Base-by-base conservation (phyloP, 2,797 vertebrate species). In the Leptoclinus maculatus region DNA sequence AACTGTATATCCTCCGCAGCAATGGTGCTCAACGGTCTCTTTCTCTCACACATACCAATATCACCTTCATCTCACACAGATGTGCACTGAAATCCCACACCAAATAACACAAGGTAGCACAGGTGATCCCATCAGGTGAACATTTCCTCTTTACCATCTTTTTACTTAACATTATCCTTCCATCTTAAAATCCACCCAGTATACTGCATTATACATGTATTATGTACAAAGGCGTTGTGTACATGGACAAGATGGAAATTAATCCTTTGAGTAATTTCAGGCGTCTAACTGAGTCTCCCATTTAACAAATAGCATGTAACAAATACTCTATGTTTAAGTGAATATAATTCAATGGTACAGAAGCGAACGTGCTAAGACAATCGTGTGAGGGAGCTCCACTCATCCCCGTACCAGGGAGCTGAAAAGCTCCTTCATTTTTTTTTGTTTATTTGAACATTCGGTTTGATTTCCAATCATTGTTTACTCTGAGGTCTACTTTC, bases 21-120 rank as follows among this genome's bases (percentile, higher is more conserved):
- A 80, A 27, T 25, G 2, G 32, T 76, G 51, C 62, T 76, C 68
- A 71, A 34, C 49, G 54, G 60, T 74, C 36, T 71, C 74, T 63
- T 14, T n/a, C 39, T 32, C 76, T 71, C 71, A 60, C 66, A 73
- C 67, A 77, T 21, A 80, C 57, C 79, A 63, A 85, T 59, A 77
- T 74, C 47, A 79, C 57, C 62, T 80, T 80, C 56, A 56, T 65
- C 74, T 74, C 75, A 59, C 78, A 54, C 13, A 45, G 34, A 64
- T 14, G 16, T 38, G 27, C 63, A 66, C 36, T 7, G 62, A 36
- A 47, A n/a, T 49, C 57, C 59, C 29, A 72, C n/a, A 49, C 19
- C 27, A 58, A 67, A 29, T 71, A 79, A 65, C 41, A 39, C 49
- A 38, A 38, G 25, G 7, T 11, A 32, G 21, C 29, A 34, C 3